phyloP scores from a whole-genome alignment of 1,140 invertebrate genomes.

The Xylocopa sonorina region DNA sequence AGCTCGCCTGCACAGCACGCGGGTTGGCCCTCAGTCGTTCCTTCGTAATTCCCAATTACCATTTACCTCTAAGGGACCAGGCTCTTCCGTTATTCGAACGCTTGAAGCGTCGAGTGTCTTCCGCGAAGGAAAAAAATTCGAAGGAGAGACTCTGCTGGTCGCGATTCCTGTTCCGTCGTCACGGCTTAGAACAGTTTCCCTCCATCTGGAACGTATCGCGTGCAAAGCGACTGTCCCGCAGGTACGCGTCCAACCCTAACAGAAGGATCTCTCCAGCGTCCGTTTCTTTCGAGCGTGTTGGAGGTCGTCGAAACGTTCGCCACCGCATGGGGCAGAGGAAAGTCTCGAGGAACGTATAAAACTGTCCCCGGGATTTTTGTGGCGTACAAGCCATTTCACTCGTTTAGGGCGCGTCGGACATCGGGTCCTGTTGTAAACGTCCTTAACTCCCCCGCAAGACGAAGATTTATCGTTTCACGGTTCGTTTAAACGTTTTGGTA shows the following conservation, averaged over 20 bases:
- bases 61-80: no score
- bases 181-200: not conserved
- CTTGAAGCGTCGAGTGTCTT: no score
- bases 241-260: not conserved
- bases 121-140: no score
- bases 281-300: not conserved
- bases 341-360: conserved; percentile 45
- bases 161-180: not conserved
- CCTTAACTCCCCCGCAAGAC: conserved; percentile 18
- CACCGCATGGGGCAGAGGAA: conserved; percentile 11
- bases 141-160: not conserved
- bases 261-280: not conserved
- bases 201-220: not conserved
- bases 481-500: conserved; percentile 34
- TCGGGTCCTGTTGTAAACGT: conserved; percentile 30
- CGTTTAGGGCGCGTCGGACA: conserved; percentile 26
- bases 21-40: no score
- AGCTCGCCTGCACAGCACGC: no score
- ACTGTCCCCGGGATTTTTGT: conserved; percentile 54
- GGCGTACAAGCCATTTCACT: conserved; percentile 29
- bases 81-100: no score
- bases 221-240: not conserved
- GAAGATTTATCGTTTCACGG: conserved; percentile 57
- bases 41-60: no score
- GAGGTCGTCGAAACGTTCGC: conserved; percentile 13